These are phyloP conservation scores for Leucophora obtusa DNA, from an alignment of 2,888 invertebrate species.

Conservation along the genomic window DNA sequence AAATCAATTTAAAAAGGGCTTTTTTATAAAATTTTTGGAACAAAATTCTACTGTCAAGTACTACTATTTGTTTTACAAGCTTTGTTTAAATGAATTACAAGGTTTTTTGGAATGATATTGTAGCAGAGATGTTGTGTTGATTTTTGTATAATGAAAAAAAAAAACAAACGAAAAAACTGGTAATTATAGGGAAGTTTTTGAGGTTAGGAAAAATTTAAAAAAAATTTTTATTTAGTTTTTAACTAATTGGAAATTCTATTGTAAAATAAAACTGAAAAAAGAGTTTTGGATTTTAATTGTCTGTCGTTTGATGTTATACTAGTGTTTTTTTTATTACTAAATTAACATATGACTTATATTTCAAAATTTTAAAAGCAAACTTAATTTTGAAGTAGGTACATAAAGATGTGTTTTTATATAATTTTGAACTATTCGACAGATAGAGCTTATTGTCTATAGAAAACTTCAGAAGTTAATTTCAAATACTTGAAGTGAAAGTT, in stretches of 20 bases:
- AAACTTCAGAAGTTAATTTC: too few relatives aligned
- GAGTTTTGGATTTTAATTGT: too few relatives aligned
- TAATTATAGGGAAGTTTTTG: slow-evolving; percentile 56
- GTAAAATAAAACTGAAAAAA: too few relatives aligned
- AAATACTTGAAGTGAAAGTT: too few relatives aligned
- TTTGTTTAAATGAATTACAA: slow-evolving; percentile 65
- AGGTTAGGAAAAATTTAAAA: slow-evolving; percentile 6
- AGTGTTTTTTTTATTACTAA: too few relatives aligned
- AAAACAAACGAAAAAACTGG: slow-evolving; percentile 3
- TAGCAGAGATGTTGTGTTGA: slow-evolving; percentile 34
- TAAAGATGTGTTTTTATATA: too few relatives aligned
- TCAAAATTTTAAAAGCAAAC: too few relatives aligned
- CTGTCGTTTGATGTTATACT: too few relatives aligned
- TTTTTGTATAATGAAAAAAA: slow-evolving; percentile 1
- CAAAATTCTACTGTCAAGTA: slow-evolving; percentile 60
- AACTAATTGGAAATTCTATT: slow-evolving; percentile 43
- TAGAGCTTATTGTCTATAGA: too few relatives aligned
- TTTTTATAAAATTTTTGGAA: slow-evolving; percentile 25
- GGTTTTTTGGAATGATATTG: slow-evolving; percentile 60
- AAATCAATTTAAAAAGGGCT: slow-evolving; percentile 60
- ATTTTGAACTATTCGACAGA: too few relatives aligned
- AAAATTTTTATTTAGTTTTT: slow-evolving; percentile 18
- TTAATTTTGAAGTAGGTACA: too few relatives aligned
- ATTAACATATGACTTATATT: too few relatives aligned
- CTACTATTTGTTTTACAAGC: slow-evolving; percentile 67